phyloP scores from a whole-genome alignment of 1,140 invertebrate genomes.

The Drosophila jambulina region DNA sequence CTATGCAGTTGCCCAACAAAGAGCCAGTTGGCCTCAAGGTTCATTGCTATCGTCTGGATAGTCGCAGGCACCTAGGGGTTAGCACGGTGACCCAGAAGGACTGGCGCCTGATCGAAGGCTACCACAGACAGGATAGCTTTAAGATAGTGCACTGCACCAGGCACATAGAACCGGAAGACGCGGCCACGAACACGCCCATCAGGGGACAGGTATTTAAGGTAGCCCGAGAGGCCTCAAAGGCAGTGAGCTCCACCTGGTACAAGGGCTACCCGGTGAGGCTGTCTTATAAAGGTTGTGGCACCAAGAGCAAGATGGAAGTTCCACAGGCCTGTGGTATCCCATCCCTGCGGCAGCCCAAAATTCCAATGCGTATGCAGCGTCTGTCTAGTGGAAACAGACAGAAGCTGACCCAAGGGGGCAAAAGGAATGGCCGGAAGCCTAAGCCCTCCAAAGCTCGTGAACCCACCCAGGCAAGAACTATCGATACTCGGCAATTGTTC shows the following conservation, averaged over 20 bases:
- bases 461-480: no score
- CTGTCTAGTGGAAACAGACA: no score
- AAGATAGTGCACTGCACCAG: background rate
- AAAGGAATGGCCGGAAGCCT: no score
- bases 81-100: background rate
- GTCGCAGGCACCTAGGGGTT: background rate
- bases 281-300: accelerated
- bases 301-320: no score
- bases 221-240: accelerated
- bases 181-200: background rate
- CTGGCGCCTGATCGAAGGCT: background rate
- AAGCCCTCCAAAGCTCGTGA: no score
- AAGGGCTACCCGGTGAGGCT: background rate
- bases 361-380: background rate
- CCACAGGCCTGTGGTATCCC: background rate
- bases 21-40: background rate
- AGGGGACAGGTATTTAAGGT: background rate
- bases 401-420: no score
- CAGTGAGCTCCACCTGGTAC: background rate
- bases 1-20: background rate
- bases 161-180: background rate
- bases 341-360: background rate
- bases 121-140: background rate
- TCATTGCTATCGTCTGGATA: background rate
- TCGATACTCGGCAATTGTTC: no score